Base-by-base conservation (phyloP, 2,797 vertebrate genomes). In the Bucorvus abyssinicus region DNA sequence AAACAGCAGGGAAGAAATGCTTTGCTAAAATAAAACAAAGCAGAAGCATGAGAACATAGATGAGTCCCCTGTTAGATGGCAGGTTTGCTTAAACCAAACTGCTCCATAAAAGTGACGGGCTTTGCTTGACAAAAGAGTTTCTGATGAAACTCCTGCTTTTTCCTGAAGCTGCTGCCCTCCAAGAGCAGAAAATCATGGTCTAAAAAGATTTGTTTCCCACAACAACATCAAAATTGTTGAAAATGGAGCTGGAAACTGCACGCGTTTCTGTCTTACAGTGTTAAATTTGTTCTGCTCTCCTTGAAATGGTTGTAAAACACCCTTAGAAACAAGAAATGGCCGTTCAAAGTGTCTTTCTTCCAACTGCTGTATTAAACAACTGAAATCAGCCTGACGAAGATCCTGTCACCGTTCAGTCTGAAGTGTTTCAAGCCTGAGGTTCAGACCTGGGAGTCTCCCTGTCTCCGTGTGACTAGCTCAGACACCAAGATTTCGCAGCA, bases 1-100 rank as follows among this genome's bases (percentile, higher is more conserved):
- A 97, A 98, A 97, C 97, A 97, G 92, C 94, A 75, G 95, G 92
- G 73, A 29, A 96, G 83, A 95, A 98, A 97, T 78, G 90, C 91
- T 96, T 84, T 83, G 90, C 89, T 89, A 89, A 34, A 84, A 83
- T 91, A 84, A 97, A 98, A 96, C 93, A 97, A 97, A 96, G 95
- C 70, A 45, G 92, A 96, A 96, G 89, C 57, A 84, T 64, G 84
- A 78, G 57, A 82, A 97, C 97, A 96, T 81, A 87, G 38, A 88
- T 96, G 90, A 56, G 79, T 89, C 52, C 57, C 38, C 75, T 83
- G 74, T 64, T 90, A 57, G 69, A n/a, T 32, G 45, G 49, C 17
- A 68, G 94, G 78, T 97, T 96, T 95, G 92, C 95, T 94, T 94
- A 93, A 96, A 93, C 73, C 59, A 22, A 92, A 90, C 73, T 90